A percentile compares a stretch with the other conserved stretches of the same genome.
Conservation (phyloP, 2,888 invertebrate genomes). For the Lycaena phlaeas region DNA sequence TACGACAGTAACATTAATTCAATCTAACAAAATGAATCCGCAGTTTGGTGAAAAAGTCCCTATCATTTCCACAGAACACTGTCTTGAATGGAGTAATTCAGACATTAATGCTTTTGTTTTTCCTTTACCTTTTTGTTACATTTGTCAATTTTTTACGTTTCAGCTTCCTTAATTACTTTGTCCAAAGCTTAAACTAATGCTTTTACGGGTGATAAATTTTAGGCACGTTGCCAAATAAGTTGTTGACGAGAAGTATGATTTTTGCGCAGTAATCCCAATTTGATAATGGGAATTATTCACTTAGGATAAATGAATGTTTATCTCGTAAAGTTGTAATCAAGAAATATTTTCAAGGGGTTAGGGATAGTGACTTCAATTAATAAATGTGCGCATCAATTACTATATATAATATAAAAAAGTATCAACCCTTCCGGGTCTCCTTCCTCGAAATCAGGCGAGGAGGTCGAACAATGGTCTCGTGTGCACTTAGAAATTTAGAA, state of each 20-base stretch:
- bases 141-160: background rate
- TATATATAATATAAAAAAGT: too few relatives aligned
- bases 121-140: background rate
- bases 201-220: constrained; percentile 4
- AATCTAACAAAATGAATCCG: constrained; percentile 8
- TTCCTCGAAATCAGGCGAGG: too few relatives aligned
- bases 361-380: too few relatives aligned
- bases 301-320: too few relatives aligned
- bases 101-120: constrained; percentile 2
- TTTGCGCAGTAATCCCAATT: background rate
- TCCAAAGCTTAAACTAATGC: background rate
- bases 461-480: too few relatives aligned
- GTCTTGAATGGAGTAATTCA: background rate
- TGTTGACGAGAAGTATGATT: constrained; percentile 1
- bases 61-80: background rate
- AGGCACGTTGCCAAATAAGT: background rate
- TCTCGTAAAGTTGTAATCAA: too few relatives aligned
- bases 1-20: constrained; percentile 7
- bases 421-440: too few relatives aligned
- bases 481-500: too few relatives aligned
- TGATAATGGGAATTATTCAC: too few relatives aligned
- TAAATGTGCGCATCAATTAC: too few relatives aligned
- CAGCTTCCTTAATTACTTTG: background rate
- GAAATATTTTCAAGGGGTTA: too few relatives aligned
- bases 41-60: constrained; percentile 1